phyloP scores from a whole-genome alignment of 2,113 vertebrate species.

The Pterophyllum scalare region DNA sequence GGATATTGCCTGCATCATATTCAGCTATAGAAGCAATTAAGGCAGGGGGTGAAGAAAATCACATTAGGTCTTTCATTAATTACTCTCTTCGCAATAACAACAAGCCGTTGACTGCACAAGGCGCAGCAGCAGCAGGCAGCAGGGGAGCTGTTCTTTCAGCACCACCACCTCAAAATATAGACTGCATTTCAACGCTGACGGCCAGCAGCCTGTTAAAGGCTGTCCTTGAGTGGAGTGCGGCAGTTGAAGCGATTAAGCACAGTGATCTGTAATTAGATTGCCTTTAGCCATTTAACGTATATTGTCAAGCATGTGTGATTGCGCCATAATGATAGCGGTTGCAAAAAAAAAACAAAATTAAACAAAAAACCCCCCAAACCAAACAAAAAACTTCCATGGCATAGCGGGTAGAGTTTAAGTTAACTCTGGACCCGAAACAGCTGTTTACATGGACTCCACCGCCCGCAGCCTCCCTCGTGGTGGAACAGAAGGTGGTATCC shows the following conservation, averaged over 20 bases:
- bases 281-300: constrained; percentile 31
- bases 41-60: constrained; percentile 14
- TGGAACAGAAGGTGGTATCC: constrained; percentile 5
- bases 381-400: neutral
- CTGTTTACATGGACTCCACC: constrained; percentile 6
- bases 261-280: constrained; percentile 60
- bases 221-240: constrained; percentile 45
- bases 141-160: constrained; percentile 81
- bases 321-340: constrained; percentile 8
- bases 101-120: constrained; percentile 19
- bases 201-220: constrained; percentile 39
- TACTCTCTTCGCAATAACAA: constrained; percentile 44
- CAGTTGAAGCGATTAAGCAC: constrained; percentile 43
- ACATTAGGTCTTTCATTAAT: constrained; percentile 46
- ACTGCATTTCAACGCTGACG: constrained; percentile 34
- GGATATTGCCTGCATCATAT: constrained; percentile 26
- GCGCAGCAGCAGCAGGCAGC: constrained; percentile 26
- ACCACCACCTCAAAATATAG: constrained; percentile 57
- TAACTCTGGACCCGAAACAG: constrained; percentile 2
- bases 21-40: constrained; percentile 25
- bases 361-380: too few species aligned
- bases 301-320: constrained; percentile 28
- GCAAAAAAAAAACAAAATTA: too few species aligned
- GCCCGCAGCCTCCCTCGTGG: neutral
- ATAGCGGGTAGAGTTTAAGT: neutral